Percentiles rank a stretch among this genome's conserved stretches.
phyloP scores from a whole-genome alignment of 2,888 invertebrate species.

The Malachius bipustulatus region DNA sequence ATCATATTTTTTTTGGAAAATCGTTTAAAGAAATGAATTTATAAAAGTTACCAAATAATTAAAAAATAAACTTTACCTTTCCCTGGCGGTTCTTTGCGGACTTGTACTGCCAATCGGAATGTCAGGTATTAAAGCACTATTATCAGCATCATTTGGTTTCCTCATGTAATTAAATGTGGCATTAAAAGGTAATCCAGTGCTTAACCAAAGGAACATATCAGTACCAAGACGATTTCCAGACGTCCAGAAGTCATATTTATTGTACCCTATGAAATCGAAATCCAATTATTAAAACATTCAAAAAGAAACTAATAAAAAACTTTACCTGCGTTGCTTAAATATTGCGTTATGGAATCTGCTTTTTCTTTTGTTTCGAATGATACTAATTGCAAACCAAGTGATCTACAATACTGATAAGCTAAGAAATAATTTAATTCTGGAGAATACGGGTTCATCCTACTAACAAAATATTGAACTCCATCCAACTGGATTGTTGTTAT shows the following conservation, averaged over 20 bases:
- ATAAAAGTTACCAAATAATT: not conserved
- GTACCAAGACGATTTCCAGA: conserved; percentile 79
- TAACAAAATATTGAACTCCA: conserved; percentile 76
- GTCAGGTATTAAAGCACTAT: conserved; percentile 31
- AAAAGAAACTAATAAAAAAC: conserved; percentile 7
- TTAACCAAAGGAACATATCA: conserved; percentile 84
- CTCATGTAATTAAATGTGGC: conserved; percentile 78
- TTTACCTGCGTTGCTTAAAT: conserved; percentile 66
- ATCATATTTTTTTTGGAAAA: no score
- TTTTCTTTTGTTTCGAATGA: conserved; percentile 82
- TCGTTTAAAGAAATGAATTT: no score
- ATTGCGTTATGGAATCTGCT: conserved; percentile 72
- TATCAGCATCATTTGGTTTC: conserved; percentile 32
- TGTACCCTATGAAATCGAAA: conserved; percentile 52
- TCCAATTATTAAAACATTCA: conserved; percentile 7
- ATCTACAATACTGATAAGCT: conserved; percentile 80
- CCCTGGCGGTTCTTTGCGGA: conserved; percentile 65
- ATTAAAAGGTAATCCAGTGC: conserved; percentile 76
- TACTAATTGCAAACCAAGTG: conserved; percentile 70
- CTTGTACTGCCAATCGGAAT: conserved; percentile 63
- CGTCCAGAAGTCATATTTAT: conserved; percentile 79
- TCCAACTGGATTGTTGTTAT: conserved; percentile 78
- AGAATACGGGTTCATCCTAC: conserved; percentile 77
- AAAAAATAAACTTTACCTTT: conserved; percentile 41
- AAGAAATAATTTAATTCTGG: conserved; percentile 77